These are phyloP conservation scores for Parnassius orleans DNA, from an alignment of 2,888 invertebrate genomes.

Conservation along the genomic window DNA sequence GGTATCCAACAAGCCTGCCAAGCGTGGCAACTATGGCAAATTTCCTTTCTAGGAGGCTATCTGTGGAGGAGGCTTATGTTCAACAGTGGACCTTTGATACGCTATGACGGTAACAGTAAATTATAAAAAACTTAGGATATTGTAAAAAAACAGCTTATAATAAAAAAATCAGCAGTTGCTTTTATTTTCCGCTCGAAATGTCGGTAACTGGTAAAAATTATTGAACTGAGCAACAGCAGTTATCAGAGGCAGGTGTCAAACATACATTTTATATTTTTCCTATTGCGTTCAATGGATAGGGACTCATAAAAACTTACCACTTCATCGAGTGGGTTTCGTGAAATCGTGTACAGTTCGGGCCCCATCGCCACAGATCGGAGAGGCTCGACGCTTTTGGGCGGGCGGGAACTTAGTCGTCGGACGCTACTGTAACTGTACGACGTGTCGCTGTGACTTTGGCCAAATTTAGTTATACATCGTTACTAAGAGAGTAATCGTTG, in stretches of 20 bases:
- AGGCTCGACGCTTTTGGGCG: slow-evolving; percentile 56
- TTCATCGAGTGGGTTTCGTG: slow-evolving; percentile 75
- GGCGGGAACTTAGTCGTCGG: slow-evolving; percentile 66
- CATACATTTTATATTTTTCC: slow-evolving; percentile 67
- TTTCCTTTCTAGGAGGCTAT: too few relatives aligned
- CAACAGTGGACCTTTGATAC: too few relatives aligned
- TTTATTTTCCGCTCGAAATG: not conserved
- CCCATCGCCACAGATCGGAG: slow-evolving; percentile 41
- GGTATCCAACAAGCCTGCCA: too few relatives aligned
- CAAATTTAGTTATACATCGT: slow-evolving; percentile 57
- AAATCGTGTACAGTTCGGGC: slow-evolving; percentile 51
- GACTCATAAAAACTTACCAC: slow-evolving; percentile 77
- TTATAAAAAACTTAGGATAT: not conserved
- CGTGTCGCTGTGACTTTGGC: slow-evolving; percentile 38
- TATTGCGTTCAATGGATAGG: slow-evolving; percentile 59
- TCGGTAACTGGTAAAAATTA: slow-evolving; percentile 13
- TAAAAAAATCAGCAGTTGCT: too few relatives aligned
- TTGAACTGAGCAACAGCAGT: slow-evolving; percentile 38
- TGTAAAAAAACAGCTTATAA: not conserved
- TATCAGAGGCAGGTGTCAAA: slow-evolving; percentile 67
- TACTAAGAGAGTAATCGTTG: slow-evolving; percentile 49
- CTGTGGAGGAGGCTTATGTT: too few relatives aligned
- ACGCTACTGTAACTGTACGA: slow-evolving; percentile 43
- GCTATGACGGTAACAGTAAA: not conserved
- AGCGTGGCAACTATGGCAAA: too few relatives aligned